These are phyloP conservation scores for Daubentonia madagascariensis DNA, from an alignment of 2,113 vertebrate genomes.

Conservation along the genomic window DNA sequence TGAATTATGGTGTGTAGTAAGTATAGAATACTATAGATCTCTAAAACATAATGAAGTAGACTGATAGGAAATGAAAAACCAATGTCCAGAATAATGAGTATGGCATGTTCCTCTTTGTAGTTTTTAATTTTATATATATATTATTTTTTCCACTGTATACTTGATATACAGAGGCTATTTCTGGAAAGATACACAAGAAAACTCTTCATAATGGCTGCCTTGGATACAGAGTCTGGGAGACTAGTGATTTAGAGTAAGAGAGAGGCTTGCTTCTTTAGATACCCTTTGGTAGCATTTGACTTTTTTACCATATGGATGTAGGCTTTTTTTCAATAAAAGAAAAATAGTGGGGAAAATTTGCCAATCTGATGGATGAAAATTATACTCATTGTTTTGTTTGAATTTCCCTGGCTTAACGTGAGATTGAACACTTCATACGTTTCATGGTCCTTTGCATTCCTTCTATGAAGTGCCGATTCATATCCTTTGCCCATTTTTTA, in stretches of 20 bases:
- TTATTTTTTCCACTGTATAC: neutral
- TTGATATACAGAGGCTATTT: neutral
- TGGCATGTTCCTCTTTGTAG: neutral
- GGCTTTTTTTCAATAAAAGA: neutral
- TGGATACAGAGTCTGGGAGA: neutral
- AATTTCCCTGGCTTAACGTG: neutral
- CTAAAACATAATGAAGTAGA: neutral
- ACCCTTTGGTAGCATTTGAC: neutral
- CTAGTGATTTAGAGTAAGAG: neutral
- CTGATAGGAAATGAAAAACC: neutral
- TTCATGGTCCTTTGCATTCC: neutral
- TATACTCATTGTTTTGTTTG: neutral
- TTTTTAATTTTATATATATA: neutral
- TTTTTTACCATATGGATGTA: neutral
- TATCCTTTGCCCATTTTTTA: neutral
- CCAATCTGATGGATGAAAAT: neutral
- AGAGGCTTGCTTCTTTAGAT: neutral
- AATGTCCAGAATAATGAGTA: neutral
- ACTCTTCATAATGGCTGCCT: neutral
- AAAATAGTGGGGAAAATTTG: neutral
- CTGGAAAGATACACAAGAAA: neutral
- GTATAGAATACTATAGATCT: neutral
- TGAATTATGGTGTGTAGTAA: neutral
- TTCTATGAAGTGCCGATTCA: neutral
- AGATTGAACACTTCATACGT: neutral